phyloP scores from a whole-genome alignment of 2,888 invertebrate species.

The Meganola albula region DNA sequence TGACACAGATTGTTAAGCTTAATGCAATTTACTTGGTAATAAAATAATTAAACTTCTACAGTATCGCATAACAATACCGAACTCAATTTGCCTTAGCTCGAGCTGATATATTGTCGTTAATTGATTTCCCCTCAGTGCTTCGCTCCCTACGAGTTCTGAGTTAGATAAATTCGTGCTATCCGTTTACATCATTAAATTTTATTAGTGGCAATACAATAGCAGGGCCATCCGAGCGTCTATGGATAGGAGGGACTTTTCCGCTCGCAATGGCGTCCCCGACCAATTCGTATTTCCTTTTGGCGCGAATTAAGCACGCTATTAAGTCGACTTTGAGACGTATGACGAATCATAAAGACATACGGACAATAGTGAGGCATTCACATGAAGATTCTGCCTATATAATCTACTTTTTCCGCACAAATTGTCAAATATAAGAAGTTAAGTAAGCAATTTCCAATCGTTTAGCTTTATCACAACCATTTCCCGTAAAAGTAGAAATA shows the following conservation, averaged over 20 bases:
- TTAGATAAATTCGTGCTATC: constrained; percentile 74
- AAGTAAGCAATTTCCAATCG: constrained; percentile 24
- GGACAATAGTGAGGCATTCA: constrained; percentile 52
- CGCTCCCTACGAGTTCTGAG: constrained; percentile 52
- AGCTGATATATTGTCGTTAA: constrained; percentile 61
- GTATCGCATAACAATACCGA: constrained; percentile 47
- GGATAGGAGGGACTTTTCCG: constrained; percentile 64
- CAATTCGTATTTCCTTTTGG: constrained; percentile 71
- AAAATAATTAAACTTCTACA: constrained; percentile 35
- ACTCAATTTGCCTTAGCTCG: constrained; percentile 53
- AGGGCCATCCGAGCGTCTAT: constrained; percentile 48
- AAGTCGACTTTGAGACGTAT: constrained; percentile 67
- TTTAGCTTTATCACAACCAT: constrained; percentile 27
- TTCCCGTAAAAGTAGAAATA: constrained; percentile 14
- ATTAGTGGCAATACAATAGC: constrained; percentile 70
- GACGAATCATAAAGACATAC: constrained; percentile 64
- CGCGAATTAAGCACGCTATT: constrained; percentile 74
- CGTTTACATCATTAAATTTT: constrained; percentile 78
- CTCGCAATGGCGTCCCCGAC: constrained; percentile 50
- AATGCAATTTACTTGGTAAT: constrained; percentile 4
- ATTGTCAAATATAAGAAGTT: no score
- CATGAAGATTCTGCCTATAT: constrained; percentile 46
- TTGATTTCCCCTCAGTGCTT: constrained; percentile 64
- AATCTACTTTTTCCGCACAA: constrained; percentile 36
- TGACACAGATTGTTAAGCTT: no score